Evolutionary conservation across 2,888 invertebrate genomes (phyloP).

Genomic region (Drosophila mettleri): DNA sequence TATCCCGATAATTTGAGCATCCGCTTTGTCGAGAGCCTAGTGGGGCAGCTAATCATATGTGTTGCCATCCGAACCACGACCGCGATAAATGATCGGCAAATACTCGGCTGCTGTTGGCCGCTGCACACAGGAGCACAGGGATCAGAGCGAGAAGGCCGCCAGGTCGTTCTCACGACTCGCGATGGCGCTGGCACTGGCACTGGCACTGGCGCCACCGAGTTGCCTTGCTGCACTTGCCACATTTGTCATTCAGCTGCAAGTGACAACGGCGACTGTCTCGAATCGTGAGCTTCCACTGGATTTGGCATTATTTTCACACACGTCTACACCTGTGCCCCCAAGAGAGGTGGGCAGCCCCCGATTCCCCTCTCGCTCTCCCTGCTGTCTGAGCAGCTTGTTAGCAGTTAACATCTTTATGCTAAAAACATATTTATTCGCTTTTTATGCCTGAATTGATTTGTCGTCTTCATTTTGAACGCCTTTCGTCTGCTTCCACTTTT

Average conservation of each 20-base stretch:
- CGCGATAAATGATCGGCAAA: conserved; percentile 55
- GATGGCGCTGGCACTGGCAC: no score
- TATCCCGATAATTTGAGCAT: no score
- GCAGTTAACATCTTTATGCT: conserved; percentile 80
- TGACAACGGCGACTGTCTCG: conserved; percentile 50
- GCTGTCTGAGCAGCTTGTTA: conserved; percentile 61
- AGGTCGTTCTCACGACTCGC: conserved; percentile 58
- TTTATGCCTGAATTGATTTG: conserved; percentile 82
- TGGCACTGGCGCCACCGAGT: conserved; percentile 53
- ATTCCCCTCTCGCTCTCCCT: not conserved
- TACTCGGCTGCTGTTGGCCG: conserved; percentile 15
- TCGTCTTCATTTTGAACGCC: conserved; percentile 73
- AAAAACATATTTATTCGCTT: conserved; percentile 81
- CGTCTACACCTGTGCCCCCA: conserved; percentile 35
- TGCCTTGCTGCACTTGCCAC: conserved; percentile 28
- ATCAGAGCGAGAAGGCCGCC: conserved; percentile 27
- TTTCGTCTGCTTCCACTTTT: conserved; percentile 52
- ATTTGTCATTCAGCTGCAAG: conserved; percentile 34
- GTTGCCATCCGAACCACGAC: not conserved
- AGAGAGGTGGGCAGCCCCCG: not conserved
- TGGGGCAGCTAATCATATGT: conserved; percentile 15
- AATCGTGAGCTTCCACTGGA: conserved; percentile 24
- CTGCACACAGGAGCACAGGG: conserved; percentile 48
- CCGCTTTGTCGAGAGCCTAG: not conserved
- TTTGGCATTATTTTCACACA: conserved; percentile 42